Conservation (phyloP, 1,140 invertebrate genomes). For the Diabrotica virgifera region DNA sequence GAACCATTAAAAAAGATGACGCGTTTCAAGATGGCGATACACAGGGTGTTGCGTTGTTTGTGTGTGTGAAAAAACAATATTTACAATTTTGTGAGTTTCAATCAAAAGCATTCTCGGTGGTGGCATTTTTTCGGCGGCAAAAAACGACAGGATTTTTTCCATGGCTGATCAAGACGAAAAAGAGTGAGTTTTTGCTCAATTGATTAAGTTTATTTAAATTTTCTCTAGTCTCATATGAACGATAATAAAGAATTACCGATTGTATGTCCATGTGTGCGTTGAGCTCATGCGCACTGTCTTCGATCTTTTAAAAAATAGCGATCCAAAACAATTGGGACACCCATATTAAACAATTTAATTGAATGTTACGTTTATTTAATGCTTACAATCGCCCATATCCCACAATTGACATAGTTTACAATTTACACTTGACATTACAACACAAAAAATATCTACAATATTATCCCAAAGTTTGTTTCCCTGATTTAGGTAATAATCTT, state of each 20-base stretch:
- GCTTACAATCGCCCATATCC: too few relatives aligned
- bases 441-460: too few relatives aligned
- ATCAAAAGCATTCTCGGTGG: constrained; percentile 7
- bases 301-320: constrained; percentile 12
- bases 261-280: constrained; percentile 20
- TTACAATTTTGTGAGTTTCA: constrained; percentile 9
- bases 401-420: too few relatives aligned
- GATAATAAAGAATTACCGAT: constrained; percentile 13
- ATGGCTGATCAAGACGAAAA: constrained; percentile 18
- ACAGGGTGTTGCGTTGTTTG: constrained; percentile 34
- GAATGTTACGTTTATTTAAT: too few relatives aligned
- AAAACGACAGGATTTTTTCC: neutral
- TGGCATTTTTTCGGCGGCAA: constrained; percentile 5
- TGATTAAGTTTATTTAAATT: constrained; percentile 15
- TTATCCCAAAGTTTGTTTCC: too few relatives aligned
- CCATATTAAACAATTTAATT: too few relatives aligned
- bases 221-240: constrained; percentile 10
- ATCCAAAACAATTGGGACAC: neutral
- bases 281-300: constrained; percentile 21
- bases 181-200: constrained; percentile 16
- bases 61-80: constrained; percentile 16
- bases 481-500: too few relatives aligned
- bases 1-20: constrained; percentile 14
- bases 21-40: constrained; percentile 35
- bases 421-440: too few relatives aligned